Evolutionary conservation across 2,797 vertebrate species (phyloP).

Genomic region (Mionectes olivaceus): DNA sequence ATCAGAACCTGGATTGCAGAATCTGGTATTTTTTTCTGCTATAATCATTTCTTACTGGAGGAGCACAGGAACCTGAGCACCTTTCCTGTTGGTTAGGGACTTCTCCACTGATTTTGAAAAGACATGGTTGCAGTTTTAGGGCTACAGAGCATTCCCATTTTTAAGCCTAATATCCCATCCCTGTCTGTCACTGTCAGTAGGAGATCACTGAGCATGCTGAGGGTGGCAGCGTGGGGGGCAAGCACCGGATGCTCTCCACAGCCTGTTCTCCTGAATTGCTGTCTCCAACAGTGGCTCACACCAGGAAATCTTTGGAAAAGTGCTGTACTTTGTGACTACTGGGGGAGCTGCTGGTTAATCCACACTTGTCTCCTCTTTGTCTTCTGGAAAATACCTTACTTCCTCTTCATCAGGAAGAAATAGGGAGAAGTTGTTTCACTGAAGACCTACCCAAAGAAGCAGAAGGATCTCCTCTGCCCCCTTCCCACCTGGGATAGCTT

Average conservation of each 20-base stretch:
- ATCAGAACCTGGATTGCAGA: background rate
- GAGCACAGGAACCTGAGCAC: background rate
- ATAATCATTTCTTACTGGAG: background rate
- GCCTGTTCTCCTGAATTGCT: fast-evolving
- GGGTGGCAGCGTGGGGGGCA: background rate
- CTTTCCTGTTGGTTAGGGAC: background rate
- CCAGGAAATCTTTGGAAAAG: background rate
- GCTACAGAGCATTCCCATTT: background rate
- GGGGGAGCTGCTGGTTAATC: background rate
- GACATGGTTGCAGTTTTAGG: background rate
- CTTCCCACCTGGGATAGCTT: background rate
- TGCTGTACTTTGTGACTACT: background rate
- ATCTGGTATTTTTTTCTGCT: background rate
- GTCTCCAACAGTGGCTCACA: background rate
- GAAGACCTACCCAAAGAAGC: background rate
- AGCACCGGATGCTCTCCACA: fast-evolving
- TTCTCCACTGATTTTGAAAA: background rate
- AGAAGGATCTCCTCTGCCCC: background rate
- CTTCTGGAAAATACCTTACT: background rate
- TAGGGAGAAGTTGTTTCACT: background rate
- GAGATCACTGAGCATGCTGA: background rate
- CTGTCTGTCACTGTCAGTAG: background rate
- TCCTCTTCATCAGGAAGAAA: background rate
- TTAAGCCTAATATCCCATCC: background rate
- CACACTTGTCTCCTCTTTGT: background rate